phyloP scores from a whole-genome alignment of 2,797 vertebrate species.

The Syncerus caffer region DNA sequence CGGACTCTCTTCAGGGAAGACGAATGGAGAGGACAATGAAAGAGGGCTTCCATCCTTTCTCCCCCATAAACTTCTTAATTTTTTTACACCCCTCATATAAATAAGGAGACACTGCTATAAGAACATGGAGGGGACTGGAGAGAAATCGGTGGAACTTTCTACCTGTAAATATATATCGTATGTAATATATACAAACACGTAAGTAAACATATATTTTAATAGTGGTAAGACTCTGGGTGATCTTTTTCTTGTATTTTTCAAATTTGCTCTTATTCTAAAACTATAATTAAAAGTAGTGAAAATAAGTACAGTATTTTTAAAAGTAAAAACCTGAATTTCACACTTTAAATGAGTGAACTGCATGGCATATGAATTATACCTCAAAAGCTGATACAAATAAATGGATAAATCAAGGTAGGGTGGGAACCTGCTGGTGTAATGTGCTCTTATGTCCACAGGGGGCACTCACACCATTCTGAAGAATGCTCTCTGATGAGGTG shows the following conservation, averaged over 20 bases:
- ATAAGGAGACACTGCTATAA: background rate
- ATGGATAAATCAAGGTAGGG: background rate
- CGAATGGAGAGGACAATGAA: background rate
- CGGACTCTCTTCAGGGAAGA: background rate
- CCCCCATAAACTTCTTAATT: background rate
- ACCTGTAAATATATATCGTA: background rate
- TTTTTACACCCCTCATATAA: background rate
- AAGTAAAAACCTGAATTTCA: background rate
- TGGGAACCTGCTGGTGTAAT: background rate
- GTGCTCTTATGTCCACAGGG: background rate
- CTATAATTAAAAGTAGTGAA: background rate
- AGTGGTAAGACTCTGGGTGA: background rate
- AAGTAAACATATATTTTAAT: background rate
- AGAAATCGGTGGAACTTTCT: background rate
- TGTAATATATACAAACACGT: background rate
- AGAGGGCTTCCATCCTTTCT: background rate
- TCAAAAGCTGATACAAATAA: background rate
- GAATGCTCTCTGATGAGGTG: fast-evolving
- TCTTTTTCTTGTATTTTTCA: background rate
- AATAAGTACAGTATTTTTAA: background rate
- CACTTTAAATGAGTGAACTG: background rate
- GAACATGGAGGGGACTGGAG: background rate
- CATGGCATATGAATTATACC: background rate
- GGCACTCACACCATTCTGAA: background rate
- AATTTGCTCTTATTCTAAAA: background rate